Conservation (phyloP, 2,113 vertebrate species). For the Paratilapia polleni region DNA sequence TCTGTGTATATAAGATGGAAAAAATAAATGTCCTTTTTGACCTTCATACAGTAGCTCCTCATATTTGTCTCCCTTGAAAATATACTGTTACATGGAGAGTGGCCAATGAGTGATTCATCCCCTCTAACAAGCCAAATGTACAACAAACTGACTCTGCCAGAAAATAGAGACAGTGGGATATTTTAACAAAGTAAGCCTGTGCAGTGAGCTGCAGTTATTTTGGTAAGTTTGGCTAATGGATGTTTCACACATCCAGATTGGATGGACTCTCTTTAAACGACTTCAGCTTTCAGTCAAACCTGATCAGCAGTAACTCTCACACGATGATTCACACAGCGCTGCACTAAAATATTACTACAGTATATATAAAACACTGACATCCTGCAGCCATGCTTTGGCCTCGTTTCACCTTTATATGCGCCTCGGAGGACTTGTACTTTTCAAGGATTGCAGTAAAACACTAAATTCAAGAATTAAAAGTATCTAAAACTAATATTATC, state of each 20-base stretch:
- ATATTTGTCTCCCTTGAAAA: neutral
- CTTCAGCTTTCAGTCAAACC: slow-evolving; percentile 9
- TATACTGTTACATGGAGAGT: slow-evolving; percentile 3
- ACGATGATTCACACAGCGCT: neutral
- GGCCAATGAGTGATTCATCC: slow-evolving; percentile 33
- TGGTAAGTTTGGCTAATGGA: slow-evolving; percentile 26
- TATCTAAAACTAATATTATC: neutral
- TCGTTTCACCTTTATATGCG: neutral
- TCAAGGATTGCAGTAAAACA: neutral
- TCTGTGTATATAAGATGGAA: neutral
- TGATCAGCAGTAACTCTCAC: neutral
- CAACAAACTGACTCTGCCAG: slow-evolving; percentile 4
- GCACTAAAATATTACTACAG: neutral
- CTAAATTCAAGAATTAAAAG: neutral
- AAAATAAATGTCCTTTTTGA: neutral
- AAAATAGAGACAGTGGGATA: neutral
- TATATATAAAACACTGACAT: neutral
- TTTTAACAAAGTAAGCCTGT: slow-evolving; percentile 20
- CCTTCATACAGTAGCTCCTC: slow-evolving; percentile 18
- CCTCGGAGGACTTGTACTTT: neutral
- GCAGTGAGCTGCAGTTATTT: slow-evolving; percentile 40
- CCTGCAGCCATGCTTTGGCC: neutral
- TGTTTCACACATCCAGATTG: slow-evolving; percentile 30
- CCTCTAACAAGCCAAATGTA: slow-evolving; percentile 29
- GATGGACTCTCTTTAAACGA: slow-evolving; percentile 23